Conservation (phyloP, 2,113 vertebrate species). For the Acrocephalus arundinaceus region DNA sequence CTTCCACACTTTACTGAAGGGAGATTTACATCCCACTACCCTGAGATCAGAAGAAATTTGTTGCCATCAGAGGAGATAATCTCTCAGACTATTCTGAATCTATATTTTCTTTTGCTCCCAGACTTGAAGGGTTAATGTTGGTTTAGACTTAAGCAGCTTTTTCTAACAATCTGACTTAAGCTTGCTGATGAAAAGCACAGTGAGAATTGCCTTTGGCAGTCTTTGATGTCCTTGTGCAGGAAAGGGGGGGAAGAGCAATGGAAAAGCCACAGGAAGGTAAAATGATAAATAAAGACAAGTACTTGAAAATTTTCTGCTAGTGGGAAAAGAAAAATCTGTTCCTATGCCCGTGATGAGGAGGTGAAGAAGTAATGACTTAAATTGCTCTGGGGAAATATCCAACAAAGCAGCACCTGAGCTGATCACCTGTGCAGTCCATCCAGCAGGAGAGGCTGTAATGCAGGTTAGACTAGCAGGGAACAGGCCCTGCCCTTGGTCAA, state of each 20-base stretch:
- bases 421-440: neutral
- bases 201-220: conserved; percentile 6
- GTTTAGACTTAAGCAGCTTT: neutral
- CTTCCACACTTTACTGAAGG: neutral
- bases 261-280: neutral
- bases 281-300: conserved; percentile 5
- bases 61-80: neutral
- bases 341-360: neutral
- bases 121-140: neutral
- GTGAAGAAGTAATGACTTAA: conserved; percentile 4
- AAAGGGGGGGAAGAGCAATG: neutral
- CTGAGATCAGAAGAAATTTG: neutral
- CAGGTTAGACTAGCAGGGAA: neutral
- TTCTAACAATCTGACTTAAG: neutral
- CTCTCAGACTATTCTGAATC: neutral
- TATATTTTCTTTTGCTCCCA: neutral
- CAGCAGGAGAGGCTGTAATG: neutral
- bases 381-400: conserved; percentile 20
- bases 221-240: neutral
- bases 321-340: neutral
- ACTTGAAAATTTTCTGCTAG: neutral
- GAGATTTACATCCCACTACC: neutral
- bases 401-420: conserved; percentile 8
- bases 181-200: neutral
- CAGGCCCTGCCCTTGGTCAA: neutral